Percentiles rank a stretch among this genome's conserved stretches.
These are phyloP conservation scores for Accipiter virgatus DNA, from an alignment of 2,113 vertebrate species.

Conservation along the genomic window DNA sequence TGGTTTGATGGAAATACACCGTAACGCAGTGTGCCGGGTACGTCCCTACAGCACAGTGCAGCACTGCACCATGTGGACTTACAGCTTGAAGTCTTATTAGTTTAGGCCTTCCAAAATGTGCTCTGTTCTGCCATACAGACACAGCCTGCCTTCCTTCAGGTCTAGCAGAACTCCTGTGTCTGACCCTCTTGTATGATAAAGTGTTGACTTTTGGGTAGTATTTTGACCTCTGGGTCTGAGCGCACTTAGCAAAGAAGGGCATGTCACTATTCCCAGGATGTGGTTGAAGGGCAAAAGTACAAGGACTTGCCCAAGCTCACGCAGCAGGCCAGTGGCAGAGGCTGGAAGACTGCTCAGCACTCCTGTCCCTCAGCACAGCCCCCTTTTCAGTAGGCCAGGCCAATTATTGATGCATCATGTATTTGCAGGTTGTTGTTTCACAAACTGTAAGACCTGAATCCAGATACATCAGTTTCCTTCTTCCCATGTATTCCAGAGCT, in stretches of 20 bases:
- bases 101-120: neutral
- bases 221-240: neutral
- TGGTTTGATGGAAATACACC: neutral
- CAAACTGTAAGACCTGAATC: neutral
- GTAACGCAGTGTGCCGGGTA: accelerated
- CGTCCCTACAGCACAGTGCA: neutral
- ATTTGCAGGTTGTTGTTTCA: neutral
- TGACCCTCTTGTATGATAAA: neutral
- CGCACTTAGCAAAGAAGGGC: neutral
- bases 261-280: neutral
- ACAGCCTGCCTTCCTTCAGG: neutral
- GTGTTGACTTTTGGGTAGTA: neutral
- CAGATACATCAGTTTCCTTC: neutral
- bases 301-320: neutral
- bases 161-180: neutral
- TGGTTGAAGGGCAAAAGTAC: neutral
- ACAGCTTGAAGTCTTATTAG: neutral
- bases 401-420: neutral
- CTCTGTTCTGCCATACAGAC: neutral
- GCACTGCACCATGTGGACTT: neutral
- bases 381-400: neutral
- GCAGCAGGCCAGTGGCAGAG: neutral
- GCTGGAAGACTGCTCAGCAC: neutral
- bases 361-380: neutral
- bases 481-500: neutral